Evolutionary conservation across 2,888 invertebrate species (phyloP), one percentile per base, ranked within the genome.

Genomic region (Bombyx huttoni): DNA sequence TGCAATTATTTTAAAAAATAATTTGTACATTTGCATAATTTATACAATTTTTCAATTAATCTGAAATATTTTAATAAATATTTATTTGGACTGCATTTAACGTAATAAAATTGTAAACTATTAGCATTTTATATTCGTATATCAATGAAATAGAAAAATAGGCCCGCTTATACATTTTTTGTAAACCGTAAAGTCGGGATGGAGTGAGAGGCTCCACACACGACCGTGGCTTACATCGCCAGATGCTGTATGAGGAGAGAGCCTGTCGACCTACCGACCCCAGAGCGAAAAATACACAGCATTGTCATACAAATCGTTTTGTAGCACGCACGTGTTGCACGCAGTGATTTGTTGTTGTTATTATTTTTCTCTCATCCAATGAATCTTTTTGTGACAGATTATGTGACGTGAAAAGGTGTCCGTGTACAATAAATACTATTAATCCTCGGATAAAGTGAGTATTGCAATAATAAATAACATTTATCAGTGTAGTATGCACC

Each of bases 221-320:
- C 64, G 82, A 68, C 85, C 81, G 74, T 83, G 82, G 70, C 80
- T 81, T 73, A 75, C 70, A 70, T 78, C 78, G 75, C 78, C 77
- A 72, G 78, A 76, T 78, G 72, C 71, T 68, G 70, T 57, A 59
- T 58, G 58, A 40, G 40, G 40, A 8, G 24, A 10, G 60, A 66
- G 65, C 62, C 66, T 67, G 62, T 7, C 68, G 71, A 70, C 73
- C 69, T 58, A 67, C 63, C 76, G 81, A 81, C 77, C 83, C 75
- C 70, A 63, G 58, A 52, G 62, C 62, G 63, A 63, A 69, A 73
- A 75, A 73, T 68, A 67, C 58, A 63, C 64, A 24, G 59, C 57
- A 83, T 82, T 83, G 84, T 84, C 76, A 78, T 73, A 73, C 77
- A 77, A 73, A 74, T 70, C 65, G 60, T 56, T 53, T 54, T 58